Percentiles rank a stretch among this genome's conserved stretches.
phyloP scores from a whole-genome alignment of 2,888 invertebrate genomes.

The Drosophila siamana region DNA sequence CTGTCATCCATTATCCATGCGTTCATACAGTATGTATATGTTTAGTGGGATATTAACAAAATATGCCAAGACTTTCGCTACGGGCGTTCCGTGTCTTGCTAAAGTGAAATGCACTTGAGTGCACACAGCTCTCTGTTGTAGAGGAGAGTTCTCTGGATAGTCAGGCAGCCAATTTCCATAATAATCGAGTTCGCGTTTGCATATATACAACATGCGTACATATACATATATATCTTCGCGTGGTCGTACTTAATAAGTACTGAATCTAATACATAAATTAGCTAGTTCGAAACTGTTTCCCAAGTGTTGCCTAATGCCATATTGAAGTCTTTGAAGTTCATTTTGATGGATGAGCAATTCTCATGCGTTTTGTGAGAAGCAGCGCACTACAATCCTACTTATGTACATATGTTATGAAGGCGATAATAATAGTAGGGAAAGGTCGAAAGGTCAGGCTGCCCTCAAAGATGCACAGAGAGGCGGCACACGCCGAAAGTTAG shows the following conservation, averaged over 20 bases:
- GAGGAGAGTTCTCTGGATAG: slow-evolving; percentile 1
- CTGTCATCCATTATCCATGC: not conserved
- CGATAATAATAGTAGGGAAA: slow-evolving; percentile 15
- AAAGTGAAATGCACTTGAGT: slow-evolving; percentile 56
- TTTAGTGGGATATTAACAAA: slow-evolving; percentile 27
- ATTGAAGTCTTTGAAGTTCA: slow-evolving; percentile 45
- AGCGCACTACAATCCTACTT: not conserved
- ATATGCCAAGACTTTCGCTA: slow-evolving; percentile 48
- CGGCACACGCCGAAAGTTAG: slow-evolving; percentile 20
- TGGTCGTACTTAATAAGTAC: slow-evolving; percentile 14
- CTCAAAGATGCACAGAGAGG: not conserved
- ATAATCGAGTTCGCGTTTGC: slow-evolving; percentile 6
- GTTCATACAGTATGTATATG: not conserved
- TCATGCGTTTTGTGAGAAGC: slow-evolving; percentile 25
- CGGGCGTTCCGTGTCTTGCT: slow-evolving; percentile 57
- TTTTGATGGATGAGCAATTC: slow-evolving; percentile 47
- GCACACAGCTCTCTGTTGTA: slow-evolving; percentile 11
- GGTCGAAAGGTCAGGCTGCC: slow-evolving; percentile 39
- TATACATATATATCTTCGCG: not conserved
- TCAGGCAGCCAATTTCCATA: slow-evolving; percentile 34
- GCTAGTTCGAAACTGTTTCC: slow-evolving; percentile 10
- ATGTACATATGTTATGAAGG: not conserved
- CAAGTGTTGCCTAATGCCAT: slow-evolving; percentile 14
- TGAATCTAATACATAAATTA: slow-evolving; percentile 50
- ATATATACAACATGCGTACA: not conserved